A percentile compares a stretch with the other conserved stretches of the same genome.
Conservation (phyloP, 2,888 invertebrate species). For the Trichogramma evanescens region DNA sequence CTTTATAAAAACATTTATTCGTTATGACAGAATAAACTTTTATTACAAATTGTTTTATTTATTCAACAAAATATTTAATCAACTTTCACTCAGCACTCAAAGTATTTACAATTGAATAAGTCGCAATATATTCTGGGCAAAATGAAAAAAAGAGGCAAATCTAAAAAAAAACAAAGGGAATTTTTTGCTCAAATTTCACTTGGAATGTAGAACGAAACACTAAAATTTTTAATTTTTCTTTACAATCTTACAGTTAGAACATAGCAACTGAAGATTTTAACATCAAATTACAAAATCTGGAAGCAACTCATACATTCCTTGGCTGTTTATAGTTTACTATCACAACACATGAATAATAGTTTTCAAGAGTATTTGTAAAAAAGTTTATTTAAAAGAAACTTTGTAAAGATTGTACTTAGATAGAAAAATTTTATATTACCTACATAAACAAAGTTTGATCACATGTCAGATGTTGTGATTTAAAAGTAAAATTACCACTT, state of each 20-base stretch:
- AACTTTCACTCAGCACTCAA: slow-evolving; percentile 18
- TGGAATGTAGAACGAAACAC: slow-evolving; percentile 9
- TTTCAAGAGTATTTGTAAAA: slow-evolving; percentile 21
- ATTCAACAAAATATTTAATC: slow-evolving; percentile 18
- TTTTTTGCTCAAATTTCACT: slow-evolving; percentile 3
- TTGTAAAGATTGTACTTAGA: slow-evolving; percentile 18
- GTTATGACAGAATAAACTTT: slow-evolving; percentile 17
- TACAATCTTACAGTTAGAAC: slow-evolving; percentile 1
- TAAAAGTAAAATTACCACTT: slow-evolving; percentile 3
- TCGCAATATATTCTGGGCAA: slow-evolving; percentile 4
- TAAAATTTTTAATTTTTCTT: neutral
- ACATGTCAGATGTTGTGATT: slow-evolving; percentile 7
- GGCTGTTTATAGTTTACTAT: slow-evolving; percentile 14
- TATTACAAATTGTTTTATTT: slow-evolving; percentile 19
- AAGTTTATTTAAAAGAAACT: slow-evolving; percentile 19
- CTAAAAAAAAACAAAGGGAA: neutral
- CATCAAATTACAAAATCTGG: neutral
- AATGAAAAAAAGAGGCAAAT: slow-evolving; percentile 5
- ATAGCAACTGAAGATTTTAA: slow-evolving; percentile 7
- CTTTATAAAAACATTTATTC: slow-evolving; percentile 20
- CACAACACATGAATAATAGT: slow-evolving; percentile 13
- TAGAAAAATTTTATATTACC: slow-evolving; percentile 17
- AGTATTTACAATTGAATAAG: slow-evolving; percentile 16
- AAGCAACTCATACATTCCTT: neutral
- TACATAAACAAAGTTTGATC: slow-evolving; percentile 22